Base-by-base conservation (phyloP, 2,113 vertebrate genomes). In the Zosterops japonicus region DNA sequence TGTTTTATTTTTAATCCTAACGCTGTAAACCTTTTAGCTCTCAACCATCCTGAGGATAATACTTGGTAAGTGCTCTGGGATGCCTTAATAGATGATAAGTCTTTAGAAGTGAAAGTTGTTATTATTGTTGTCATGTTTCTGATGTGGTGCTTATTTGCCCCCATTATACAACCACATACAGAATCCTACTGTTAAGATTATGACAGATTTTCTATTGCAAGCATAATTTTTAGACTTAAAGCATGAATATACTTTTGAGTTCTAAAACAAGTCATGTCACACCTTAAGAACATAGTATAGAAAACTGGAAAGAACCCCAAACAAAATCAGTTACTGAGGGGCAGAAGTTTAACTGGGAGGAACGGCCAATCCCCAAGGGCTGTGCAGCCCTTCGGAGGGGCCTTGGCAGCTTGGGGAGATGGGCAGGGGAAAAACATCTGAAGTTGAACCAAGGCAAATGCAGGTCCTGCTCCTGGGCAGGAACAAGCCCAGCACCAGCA, bases 141-240 rank as follows among this genome's bases (percentile, higher is more conserved):
- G 49, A 47, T 78, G 71, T 74, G 42, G 81, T 72, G 29, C 85
- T 87, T 95, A 87, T 91, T 95, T 94, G 53, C 14, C 33, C 39
- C 91, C 24, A 68, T 93, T 92, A 82, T 65, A 93, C 81, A 67
- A 57, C 69, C 74, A 87, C 47, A 68, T 27, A 49, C 52, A 64
- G 21, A 91, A 71, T 44, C 50, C 33, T 56, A 49, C 76, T 84
- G 53, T 52, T 82, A 64, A 93, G 67, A 82, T 87, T 92, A 10
- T 46, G 22, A 83, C 72, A 97, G n/a, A n/a, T 36, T 46, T 80
- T 42, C 41, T 71, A 31, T 41, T 87, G 57, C 75, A 84, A 90
- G 92, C 29, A 41, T 36, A 74, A n/a, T 70, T 94, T 96, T 93
- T 63, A 85, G 46, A 39, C 55, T 90, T 94, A 80, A 89, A 84